Percentiles rank a stretch among this genome's conserved stretches.
phyloP scores from a whole-genome alignment of 1,140 invertebrate genomes.

The Drosophila nasuta region DNA sequence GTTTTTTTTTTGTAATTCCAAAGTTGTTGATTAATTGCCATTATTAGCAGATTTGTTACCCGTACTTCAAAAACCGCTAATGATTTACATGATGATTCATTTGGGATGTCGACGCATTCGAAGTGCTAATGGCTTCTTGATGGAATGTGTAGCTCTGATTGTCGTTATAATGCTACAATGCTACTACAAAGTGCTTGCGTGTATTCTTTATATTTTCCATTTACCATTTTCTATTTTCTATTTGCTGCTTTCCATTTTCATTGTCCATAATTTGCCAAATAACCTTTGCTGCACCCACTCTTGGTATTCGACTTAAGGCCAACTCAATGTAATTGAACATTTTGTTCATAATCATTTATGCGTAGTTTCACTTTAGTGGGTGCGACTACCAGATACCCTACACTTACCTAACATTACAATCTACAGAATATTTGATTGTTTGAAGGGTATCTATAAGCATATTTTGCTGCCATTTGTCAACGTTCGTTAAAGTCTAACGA shows the following conservation, averaged over 20 bases:
- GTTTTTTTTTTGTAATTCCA: too few species aligned
- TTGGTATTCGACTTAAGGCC: neutral
- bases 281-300: slow-evolving; percentile 13
- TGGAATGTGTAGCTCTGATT: neutral
- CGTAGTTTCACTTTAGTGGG: neutral
- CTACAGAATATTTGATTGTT: too few species aligned
- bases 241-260: neutral
- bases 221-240: neutral
- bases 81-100: neutral
- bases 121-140: slow-evolving; percentile 19
- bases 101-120: neutral
- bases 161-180: neutral
- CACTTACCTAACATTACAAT: too few species aligned
- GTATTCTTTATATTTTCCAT: slow-evolving; percentile 1
- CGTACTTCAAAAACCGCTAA: neutral
- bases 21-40: too few species aligned
- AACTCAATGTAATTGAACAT: slow-evolving; percentile 7
- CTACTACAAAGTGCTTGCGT: neutral
- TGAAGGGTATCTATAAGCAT: too few species aligned
- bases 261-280: slow-evolving; percentile 3
- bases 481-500: too few species aligned
- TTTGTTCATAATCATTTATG: slow-evolving; percentile 15
- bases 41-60: too few species aligned
- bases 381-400: neutral
- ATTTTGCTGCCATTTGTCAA: too few species aligned